Percentiles rank a stretch among this genome's conserved stretches.
Evolutionary conservation across 2,888 invertebrate species (phyloP).

Genomic region (Smittia sp.): DNA sequence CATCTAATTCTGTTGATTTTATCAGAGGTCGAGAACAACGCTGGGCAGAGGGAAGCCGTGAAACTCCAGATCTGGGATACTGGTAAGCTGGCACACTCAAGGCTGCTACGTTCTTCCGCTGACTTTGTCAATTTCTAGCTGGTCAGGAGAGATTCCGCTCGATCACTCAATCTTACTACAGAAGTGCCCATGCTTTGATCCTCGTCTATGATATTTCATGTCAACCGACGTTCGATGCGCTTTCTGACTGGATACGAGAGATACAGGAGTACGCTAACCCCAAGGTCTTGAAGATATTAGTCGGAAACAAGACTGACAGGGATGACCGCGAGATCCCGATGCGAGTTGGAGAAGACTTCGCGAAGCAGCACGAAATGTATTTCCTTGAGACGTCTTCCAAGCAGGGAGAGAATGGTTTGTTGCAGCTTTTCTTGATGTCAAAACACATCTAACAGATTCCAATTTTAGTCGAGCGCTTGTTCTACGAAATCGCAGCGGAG

Average conservation of each 20-base stretch:
- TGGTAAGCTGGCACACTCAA: neutral
- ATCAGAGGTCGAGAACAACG: slow-evolving; percentile 86
- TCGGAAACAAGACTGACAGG: slow-evolving; percentile 95
- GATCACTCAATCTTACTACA: slow-evolving; percentile 96
- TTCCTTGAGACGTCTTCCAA: slow-evolving; percentile 98
- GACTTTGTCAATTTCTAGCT: slow-evolving; percentile 58
- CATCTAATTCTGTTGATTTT: slow-evolving; percentile 50
- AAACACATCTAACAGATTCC: neutral
- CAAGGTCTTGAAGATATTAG: slow-evolving; percentile 55
- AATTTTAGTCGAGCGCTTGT: slow-evolving; percentile 72
- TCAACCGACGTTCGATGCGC: slow-evolving; percentile 95
- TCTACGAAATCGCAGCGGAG: slow-evolving; percentile 94
- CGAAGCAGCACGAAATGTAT: slow-evolving; percentile 93
- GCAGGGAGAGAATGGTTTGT: slow-evolving; percentile 87
- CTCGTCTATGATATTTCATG: slow-evolving; percentile 96
- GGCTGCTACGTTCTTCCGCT: too few species aligned
- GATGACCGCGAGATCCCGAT: slow-evolving; percentile 94
- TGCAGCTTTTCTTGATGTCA: neutral
- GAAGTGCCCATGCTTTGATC: slow-evolving; percentile 95
- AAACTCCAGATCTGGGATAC: slow-evolving; percentile 97
- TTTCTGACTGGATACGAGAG: slow-evolving; percentile 95
- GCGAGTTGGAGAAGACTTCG: slow-evolving; percentile 93
- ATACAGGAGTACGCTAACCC: slow-evolving; percentile 96
- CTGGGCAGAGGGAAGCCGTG: slow-evolving; percentile 29
- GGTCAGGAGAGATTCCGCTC: slow-evolving; percentile 96